phyloP scores from a whole-genome alignment of 1,140 invertebrate genomes.

The Bombus polaris region DNA sequence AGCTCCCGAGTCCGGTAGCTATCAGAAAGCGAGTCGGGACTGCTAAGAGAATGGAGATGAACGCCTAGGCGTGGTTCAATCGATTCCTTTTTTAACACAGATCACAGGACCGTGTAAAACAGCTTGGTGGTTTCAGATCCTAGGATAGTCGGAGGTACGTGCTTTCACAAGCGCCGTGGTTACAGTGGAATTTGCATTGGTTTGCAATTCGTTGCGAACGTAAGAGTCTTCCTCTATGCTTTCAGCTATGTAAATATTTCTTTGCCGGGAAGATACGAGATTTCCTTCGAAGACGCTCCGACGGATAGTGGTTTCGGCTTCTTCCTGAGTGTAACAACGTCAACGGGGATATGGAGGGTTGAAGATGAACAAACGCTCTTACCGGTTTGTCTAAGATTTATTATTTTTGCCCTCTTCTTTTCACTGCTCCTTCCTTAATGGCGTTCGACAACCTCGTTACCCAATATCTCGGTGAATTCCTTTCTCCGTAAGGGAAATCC shows the following conservation, averaged over 20 bases:
- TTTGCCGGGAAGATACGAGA: conserved; percentile 46
- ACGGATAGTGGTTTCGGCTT: conserved; percentile 31
- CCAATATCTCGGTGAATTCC: conserved; percentile 5
- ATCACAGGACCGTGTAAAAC: not conserved
- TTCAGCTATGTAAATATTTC: conserved; percentile 58
- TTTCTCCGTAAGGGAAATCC: not conserved
- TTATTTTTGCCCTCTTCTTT: conserved; percentile 18
- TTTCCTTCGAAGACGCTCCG: conserved; percentile 29
- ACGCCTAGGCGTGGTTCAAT: conserved; percentile 34
- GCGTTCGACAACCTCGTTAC: conserved; percentile 22
- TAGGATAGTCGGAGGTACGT: not conserved
- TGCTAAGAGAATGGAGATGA: not conserved
- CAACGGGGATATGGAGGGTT: conserved; percentile 20
- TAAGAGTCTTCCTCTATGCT: conserved; percentile 55
- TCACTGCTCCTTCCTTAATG: conserved; percentile 14
- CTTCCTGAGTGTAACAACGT: conserved; percentile 29
- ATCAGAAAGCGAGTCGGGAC: too few species aligned
- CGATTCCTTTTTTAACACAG: conserved; percentile 33
- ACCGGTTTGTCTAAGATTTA: conserved; percentile 37
- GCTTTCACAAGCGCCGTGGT: conserved; percentile 21
- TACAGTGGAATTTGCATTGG: conserved; percentile 52
- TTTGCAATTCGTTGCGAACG: conserved; percentile 53
- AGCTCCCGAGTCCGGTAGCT: not conserved
- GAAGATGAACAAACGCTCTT: conserved; percentile 42
- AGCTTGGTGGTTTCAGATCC: not conserved